phyloP scores from a whole-genome alignment of 1,140 invertebrate genomes.

The Nebria ingens region DNA sequence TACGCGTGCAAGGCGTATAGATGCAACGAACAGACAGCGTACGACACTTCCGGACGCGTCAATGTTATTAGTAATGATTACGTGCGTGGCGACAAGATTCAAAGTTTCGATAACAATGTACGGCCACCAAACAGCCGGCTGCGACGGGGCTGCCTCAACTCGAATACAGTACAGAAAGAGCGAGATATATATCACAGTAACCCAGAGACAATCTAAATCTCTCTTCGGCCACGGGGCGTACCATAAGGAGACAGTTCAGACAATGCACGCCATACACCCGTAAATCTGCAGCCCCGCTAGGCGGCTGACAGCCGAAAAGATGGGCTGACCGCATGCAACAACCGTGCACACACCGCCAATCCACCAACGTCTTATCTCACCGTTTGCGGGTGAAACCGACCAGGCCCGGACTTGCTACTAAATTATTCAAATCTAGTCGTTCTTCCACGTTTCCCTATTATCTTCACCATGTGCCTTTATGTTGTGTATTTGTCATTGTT shows the following conservation, averaged over 20 bases:
- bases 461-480: too few relatives aligned
- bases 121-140: too few relatives aligned
- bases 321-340: conserved; percentile 5
- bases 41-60: not conserved
- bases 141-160: too few relatives aligned
- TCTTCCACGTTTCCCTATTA: too few relatives aligned
- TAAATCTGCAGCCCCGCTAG: not conserved
- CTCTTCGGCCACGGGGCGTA: not conserved
- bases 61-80: not conserved
- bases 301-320: not conserved
- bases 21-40: too few relatives aligned
- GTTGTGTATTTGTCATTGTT: too few relatives aligned
- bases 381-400: not conserved
- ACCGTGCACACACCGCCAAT: not conserved
- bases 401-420: not conserved
- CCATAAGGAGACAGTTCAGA: conserved; percentile 2
- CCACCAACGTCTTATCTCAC: not conserved
- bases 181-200: not conserved
- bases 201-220: conserved; percentile 3
- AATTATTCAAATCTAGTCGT: not conserved
- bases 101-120: too few relatives aligned
- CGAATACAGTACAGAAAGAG: not conserved
- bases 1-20: not conserved
- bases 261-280: not conserved
- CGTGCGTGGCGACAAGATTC: not conserved